phyloP scores from a whole-genome alignment of 2,113 vertebrate genomes.

The Pseudonaja textilis region DNA sequence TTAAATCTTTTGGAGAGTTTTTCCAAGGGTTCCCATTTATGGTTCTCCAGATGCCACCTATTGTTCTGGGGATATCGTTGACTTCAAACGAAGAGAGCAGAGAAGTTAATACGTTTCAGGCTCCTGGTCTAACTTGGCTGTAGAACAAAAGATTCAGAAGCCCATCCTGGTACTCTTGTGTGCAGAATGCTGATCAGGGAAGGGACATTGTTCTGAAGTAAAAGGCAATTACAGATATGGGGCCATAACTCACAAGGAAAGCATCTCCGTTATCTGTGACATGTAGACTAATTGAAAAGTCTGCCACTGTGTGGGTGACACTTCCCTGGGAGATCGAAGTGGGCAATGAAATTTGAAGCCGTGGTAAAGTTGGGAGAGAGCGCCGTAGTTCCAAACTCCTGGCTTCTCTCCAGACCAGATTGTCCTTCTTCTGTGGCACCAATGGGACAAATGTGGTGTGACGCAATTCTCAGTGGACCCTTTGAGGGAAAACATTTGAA shows the following conservation, averaged over 20 bases:
- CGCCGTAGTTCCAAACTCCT: accelerated
- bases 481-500: background rate
- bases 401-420: too few species aligned
- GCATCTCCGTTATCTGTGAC: background rate
- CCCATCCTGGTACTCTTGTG: background rate
- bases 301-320: background rate
- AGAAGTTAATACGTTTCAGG: background rate
- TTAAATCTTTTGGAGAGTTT: too few species aligned
- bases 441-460: background rate
- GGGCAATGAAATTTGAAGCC: background rate
- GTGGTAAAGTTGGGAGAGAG: background rate
- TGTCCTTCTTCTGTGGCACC: too few species aligned
- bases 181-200: background rate
- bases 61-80: background rate
- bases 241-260: constrained; percentile 19
- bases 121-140: background rate
- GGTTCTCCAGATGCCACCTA: too few species aligned
- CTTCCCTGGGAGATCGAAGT: background rate
- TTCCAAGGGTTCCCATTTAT: too few species aligned
- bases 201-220: background rate
- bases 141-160: background rate
- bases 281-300: constrained; percentile 19
- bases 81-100: background rate
- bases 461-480: background rate
- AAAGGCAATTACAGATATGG: background rate